phyloP scores from a whole-genome alignment of 2,888 invertebrate species.

The Drosophila cognata region DNA sequence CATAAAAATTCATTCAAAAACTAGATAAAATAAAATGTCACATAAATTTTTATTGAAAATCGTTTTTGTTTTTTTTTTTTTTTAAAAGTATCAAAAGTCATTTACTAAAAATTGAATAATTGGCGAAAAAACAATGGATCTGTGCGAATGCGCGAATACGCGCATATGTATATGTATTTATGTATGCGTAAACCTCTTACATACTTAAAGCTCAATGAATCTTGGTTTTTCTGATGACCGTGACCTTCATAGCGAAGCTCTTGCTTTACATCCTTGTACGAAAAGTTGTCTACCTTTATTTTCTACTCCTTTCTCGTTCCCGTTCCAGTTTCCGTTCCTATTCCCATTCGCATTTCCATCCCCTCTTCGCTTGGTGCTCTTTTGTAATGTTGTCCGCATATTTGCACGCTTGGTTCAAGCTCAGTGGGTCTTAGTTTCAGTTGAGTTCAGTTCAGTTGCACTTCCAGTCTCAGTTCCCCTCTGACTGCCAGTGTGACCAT shows the following conservation, averaged over 20 bases:
- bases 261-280: slow-evolving; percentile 2
- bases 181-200: background rate
- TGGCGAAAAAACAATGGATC: background rate
- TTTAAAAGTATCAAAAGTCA: background rate
- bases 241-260: slow-evolving; percentile 1
- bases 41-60: background rate
- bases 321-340: background rate
- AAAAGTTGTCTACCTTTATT: background rate
- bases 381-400: slow-evolving; percentile 22
- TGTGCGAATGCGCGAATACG: background rate
- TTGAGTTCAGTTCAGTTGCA: slow-evolving; percentile 1
- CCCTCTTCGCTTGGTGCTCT: slow-evolving; percentile 1
- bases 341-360: background rate
- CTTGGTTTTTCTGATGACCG: background rate
- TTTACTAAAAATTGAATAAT: background rate
- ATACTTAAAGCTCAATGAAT: background rate
- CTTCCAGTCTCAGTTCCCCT: background rate
- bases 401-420: slow-evolving; percentile 42
- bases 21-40: background rate
- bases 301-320: background rate
- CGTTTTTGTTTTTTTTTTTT: background rate
- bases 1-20: background rate
- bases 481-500: slow-evolving; percentile 48
- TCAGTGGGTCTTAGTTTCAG: slow-evolving; percentile 41
- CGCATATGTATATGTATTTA: no score